Evolutionary conservation across 2,113 vertebrate genomes (phyloP), one percentile per base, ranked within the genome.

Genomic region (Corydoras sp.): DNA sequence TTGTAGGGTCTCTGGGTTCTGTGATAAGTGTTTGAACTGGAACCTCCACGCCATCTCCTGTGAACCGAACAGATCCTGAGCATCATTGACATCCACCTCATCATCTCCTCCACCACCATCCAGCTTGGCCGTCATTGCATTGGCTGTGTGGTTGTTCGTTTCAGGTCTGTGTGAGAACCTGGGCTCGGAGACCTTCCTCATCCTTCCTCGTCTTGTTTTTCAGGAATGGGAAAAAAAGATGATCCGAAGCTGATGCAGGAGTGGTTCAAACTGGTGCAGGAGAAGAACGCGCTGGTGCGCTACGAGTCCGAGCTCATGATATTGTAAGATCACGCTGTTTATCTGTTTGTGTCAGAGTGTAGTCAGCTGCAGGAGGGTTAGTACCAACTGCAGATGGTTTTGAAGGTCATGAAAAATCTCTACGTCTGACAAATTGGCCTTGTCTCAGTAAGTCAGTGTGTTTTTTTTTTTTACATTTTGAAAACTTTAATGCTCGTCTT

Each of bases 191-290:
- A 49, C 50, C 15, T 53, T 81, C 55, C 62, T 72, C 58, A 50
- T 70, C 55, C 32, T 83, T 51, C 75, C 4, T 50, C 75, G 72
- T 35, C 56, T 51, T 71, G 68, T 79, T 81, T 65, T 55, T 5
- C 91, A 99, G 97, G 96, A 80, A 96, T 99, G 95, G 95, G 97
- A 63, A 99, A 98, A 89, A 98, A 99, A 77, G 97, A 99, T 11
- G 96, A 99, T 74, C 97, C 97, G 60, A 96, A 94, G 79, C 90
- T 99, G 77, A 99, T 99, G 97, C 97, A 98, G 75, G 97, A 99
- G 80, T 99, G 97, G 97, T 98, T 99, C 91, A 94, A 93, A 76
- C 88, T 99, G 85, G 97, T 99, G 53, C 97, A 99, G 81, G 97
- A 99, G 88, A 99, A 99, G 81, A 99, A 99, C 0, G 92, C 95